A percentile compares a stretch with the other conserved stretches of the same genome.
phyloP scores from a whole-genome alignment of 2,797 vertebrate species.

The Oryzias dopingdopingensis region DNA sequence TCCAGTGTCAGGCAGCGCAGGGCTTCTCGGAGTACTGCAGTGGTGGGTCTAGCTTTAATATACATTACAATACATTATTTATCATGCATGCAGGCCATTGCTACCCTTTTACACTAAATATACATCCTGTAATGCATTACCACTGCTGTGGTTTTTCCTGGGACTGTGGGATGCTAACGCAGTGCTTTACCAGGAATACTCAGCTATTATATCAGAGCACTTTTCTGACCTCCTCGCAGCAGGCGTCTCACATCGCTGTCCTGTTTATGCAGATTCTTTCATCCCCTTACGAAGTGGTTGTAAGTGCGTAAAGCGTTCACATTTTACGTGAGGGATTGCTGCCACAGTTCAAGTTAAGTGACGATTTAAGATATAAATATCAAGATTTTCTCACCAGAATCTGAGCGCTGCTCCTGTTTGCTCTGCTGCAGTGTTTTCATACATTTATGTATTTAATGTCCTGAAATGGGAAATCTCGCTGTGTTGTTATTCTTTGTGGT shows the following conservation, averaged over 20 bases:
- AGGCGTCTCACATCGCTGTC: conserved; percentile 54
- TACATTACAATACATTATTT: conserved; percentile 83
- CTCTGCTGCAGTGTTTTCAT: neutral
- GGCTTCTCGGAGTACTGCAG: conserved; percentile 63
- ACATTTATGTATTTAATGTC: conserved; percentile 15
- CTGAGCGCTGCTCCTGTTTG: conserved; percentile 37
- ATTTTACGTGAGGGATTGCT: conserved; percentile 56
- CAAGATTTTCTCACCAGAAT: conserved; percentile 31
- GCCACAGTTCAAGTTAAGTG: conserved; percentile 26
- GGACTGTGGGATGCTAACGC: conserved; percentile 67
- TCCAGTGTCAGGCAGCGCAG: conserved; percentile 59
- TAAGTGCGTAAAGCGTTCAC: conserved; percentile 53
- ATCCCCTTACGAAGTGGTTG: conserved; percentile 64
- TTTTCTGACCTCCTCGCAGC: conserved; percentile 69
- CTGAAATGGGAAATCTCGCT: conserved; percentile 20
- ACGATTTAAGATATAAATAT: conserved; percentile 13
- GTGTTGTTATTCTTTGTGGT: conserved; percentile 45
- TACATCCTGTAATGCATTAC: conserved; percentile 78
- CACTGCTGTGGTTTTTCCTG: conserved; percentile 68
- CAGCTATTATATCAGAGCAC: conserved; percentile 73
- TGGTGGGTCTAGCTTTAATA: conserved; percentile 73
- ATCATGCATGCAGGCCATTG: conserved; percentile 69
- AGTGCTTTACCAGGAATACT: conserved; percentile 81
- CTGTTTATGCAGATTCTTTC: conserved; percentile 70
- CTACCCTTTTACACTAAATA: conserved; percentile 71